phyloP scores from a whole-genome alignment of 2,888 invertebrate genomes.

The Eurois occulta region DNA sequence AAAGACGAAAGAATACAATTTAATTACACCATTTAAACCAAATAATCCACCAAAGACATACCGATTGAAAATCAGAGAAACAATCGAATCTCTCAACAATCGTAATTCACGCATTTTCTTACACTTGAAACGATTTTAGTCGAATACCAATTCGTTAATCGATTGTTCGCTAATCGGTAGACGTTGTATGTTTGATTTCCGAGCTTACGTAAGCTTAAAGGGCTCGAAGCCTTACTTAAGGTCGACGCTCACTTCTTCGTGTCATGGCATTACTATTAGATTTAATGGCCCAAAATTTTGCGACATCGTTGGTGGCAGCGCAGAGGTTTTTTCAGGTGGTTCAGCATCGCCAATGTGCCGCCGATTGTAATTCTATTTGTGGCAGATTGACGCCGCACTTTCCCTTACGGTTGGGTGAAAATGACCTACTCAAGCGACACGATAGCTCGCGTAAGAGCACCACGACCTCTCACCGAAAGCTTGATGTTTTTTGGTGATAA shows the following conservation, averaged over 20 bases:
- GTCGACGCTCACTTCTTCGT: background rate
- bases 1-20: background rate
- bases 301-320: background rate
- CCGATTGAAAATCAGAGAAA: conserved; percentile 27
- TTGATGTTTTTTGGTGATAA: background rate
- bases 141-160: conserved; percentile 45
- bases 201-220: conserved; percentile 48
- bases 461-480: background rate
- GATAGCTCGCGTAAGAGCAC: background rate
- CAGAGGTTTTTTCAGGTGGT: background rate
- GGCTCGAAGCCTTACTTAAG: conserved; percentile 12
- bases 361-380: background rate
- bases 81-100: conserved; percentile 19
- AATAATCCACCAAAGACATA: conserved; percentile 11
- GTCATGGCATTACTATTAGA: background rate
- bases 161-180: conserved; percentile 52
- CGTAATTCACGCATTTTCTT: conserved; percentile 42
- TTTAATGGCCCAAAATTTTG: background rate
- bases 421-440: background rate
- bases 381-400: background rate
- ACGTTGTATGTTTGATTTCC: conserved; percentile 55
- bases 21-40: background rate
- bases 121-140: conserved; percentile 45
- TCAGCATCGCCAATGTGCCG: background rate
- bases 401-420: background rate